phyloP scores from a whole-genome alignment of 2,797 vertebrate species.

The Gymnopithys bicolor region DNA sequence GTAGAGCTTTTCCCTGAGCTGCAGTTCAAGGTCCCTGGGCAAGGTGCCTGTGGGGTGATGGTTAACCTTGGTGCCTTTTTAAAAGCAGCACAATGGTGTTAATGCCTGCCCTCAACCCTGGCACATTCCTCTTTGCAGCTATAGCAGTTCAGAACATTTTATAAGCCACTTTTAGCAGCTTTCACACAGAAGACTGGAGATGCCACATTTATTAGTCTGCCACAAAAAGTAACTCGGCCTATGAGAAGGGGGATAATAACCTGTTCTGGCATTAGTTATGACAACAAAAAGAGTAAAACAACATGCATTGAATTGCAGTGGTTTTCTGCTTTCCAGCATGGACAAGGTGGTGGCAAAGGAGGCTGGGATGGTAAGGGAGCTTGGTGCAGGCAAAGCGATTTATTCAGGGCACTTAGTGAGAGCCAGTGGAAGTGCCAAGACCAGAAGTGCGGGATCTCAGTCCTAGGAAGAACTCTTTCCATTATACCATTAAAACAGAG shows the following conservation, averaged over 20 bases:
- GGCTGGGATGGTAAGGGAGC: neutral
- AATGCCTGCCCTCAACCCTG: neutral
- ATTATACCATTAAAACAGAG: neutral
- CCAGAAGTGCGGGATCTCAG: neutral
- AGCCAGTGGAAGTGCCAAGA: neutral
- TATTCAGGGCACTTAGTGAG: fast-evolving
- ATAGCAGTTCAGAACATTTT: neutral
- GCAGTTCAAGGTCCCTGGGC: neutral
- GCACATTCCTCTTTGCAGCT: neutral
- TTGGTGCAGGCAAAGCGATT: neutral
- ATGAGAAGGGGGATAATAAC: neutral
- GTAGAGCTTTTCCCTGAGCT: neutral
- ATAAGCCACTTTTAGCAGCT: neutral
- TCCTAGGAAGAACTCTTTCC: neutral
- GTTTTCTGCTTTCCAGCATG: neutral
- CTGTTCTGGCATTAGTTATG: neutral
- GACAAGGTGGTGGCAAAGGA: neutral
- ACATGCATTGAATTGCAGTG: neutral
- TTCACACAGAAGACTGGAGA: neutral
- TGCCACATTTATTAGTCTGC: neutral
- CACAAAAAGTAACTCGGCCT: neutral
- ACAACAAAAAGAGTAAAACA: neutral
- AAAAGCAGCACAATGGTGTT: neutral
- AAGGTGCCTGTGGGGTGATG: neutral
- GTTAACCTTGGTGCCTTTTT: neutral